Evolutionary conservation across 2,888 invertebrate genomes (phyloP).

Genomic region (Calliphora vomitoria): DNA sequence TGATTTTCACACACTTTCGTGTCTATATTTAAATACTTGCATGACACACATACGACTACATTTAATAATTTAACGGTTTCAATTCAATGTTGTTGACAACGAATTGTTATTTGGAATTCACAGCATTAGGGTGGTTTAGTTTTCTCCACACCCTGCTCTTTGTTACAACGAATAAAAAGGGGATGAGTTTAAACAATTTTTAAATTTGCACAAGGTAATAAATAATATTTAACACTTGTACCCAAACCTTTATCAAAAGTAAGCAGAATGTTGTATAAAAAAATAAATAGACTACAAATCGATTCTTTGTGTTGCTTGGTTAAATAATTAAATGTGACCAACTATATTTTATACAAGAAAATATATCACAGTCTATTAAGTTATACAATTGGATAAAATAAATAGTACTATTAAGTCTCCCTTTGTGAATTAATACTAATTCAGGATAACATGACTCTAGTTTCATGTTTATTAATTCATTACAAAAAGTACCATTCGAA

Average conservation of each 20-base stretch:
- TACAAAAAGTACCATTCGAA: too few species aligned
- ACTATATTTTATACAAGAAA: too few species aligned
- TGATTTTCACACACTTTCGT: not conserved
- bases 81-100: conserved; percentile 57
- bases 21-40: not conserved
- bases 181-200: conserved; percentile 36
- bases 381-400: too few species aligned
- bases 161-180: conserved; percentile 6
- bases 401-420: too few species aligned
- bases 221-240: conserved; percentile 69
- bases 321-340: conserved; percentile 16
- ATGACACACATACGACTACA: conserved; percentile 1
- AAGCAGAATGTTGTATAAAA: too few species aligned
- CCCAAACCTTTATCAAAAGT: conserved; percentile 11
- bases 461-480: too few species aligned
- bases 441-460: too few species aligned
- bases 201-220: conserved; percentile 62
- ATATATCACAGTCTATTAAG: too few species aligned
- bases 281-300: conserved; percentile 14
- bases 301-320: not conserved
- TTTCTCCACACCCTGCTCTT: conserved; percentile 5
- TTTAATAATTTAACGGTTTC: conserved; percentile 66
- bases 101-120: conserved; percentile 33
- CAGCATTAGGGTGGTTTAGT: conserved; percentile 8
- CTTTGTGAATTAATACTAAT: too few species aligned